These are phyloP conservation scores for Zonotrichia leucophrys DNA, from an alignment of 2,113 vertebrate genomes.

Conservation along the genomic window DNA sequence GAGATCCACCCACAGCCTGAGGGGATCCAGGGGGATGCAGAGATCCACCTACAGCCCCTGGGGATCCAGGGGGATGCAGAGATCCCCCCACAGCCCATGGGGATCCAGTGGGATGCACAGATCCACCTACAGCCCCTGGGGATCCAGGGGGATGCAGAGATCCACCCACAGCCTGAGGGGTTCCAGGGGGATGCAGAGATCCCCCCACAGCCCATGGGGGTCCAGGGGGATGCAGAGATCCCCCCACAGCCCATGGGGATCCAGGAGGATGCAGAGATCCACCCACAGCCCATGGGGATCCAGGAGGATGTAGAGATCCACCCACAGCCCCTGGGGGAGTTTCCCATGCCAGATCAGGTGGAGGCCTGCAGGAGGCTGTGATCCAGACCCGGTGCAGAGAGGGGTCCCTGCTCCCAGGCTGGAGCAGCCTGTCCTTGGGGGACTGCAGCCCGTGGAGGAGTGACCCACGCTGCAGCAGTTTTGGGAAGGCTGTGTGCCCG, in stretches of 20 bases:
- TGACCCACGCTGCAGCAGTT: no score
- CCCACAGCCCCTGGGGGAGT: rapidly evolving
- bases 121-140: neutral
- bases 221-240: neutral
- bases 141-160: neutral
- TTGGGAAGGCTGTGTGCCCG: no score
- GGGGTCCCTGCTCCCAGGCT: neutral
- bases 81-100: rapidly evolving
- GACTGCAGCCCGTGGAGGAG: no score
- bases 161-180: neutral
- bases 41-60: neutral
- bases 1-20: neutral
- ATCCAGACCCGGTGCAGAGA: no score
- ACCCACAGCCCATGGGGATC: neutral
- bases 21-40: neutral
- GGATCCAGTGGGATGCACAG: neutral
- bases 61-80: neutral
- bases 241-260: neutral
- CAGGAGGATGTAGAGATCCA: neutral
- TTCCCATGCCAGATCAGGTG: neutral
- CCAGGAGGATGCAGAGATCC: neutral
- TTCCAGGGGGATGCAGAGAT: neutral
- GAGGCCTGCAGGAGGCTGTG: neutral
- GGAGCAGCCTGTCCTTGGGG: no score
- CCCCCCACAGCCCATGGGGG: rapidly evolving